These are phyloP conservation scores for Drosophila leonis DNA, from an alignment of 2,888 invertebrate species.

Conservation along the genomic window DNA sequence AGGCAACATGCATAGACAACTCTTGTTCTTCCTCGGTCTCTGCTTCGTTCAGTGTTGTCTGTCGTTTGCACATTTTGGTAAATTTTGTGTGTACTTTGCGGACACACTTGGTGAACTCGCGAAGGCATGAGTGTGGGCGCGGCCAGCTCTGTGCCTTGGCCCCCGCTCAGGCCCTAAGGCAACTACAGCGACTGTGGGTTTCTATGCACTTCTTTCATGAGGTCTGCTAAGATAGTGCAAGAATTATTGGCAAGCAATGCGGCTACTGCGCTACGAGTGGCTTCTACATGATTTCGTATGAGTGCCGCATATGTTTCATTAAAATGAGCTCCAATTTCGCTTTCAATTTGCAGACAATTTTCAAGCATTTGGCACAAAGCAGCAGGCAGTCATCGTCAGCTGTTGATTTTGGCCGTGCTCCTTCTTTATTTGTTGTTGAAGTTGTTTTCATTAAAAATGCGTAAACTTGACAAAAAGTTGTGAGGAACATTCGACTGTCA, in stretches of 20 bases:
- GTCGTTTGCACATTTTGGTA: constrained; percentile 77
- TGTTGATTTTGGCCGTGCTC: constrained; percentile 35
- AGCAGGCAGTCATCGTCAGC: constrained; percentile 25
- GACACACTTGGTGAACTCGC: constrained; percentile 35
- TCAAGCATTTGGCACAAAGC: constrained; percentile 39
- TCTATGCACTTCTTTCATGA: constrained; percentile 78
- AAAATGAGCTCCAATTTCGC: constrained; percentile 76
- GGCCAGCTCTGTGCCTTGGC: constrained; percentile 23
- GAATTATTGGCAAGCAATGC: constrained; percentile 75
- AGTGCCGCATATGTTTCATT: constrained; percentile 77
- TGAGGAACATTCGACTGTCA: constrained; percentile 17
- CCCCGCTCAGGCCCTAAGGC: constrained; percentile 22
- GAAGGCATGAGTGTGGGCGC: constrained; percentile 41
- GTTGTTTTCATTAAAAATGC: constrained; percentile 63
- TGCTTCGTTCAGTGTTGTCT: constrained; percentile 56
- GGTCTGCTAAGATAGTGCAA: constrained; percentile 74
- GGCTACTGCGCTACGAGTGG: constrained; percentile 34
- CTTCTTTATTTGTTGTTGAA: constrained; percentile 33
- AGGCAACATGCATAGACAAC: constrained; percentile 22
- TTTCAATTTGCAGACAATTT: constrained; percentile 76
- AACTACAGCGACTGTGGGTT: constrained; percentile 61
- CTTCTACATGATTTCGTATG: constrained; percentile 8
- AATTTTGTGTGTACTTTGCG: constrained; percentile 71
- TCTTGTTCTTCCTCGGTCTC: neutral
- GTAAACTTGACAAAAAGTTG: constrained; percentile 46